Base-by-base conservation (phyloP, 2,888 invertebrate genomes). In the Acanthopleura granulata region DNA sequence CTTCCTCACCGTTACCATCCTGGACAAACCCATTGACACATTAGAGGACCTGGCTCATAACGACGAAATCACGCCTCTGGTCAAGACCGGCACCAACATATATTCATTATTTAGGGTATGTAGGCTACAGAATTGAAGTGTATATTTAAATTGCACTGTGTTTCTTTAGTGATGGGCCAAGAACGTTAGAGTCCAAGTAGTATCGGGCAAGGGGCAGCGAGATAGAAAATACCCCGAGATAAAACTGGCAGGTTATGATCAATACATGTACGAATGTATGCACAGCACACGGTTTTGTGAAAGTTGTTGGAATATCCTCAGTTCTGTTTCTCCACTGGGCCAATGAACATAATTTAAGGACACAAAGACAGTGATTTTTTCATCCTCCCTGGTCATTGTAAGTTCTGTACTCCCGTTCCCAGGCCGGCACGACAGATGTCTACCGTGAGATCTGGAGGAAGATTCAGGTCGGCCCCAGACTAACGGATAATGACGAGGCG, bases 1-100 rank as follows among this genome's bases (percentile, higher is more conserved):
- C 51, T 81, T 80, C 49, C 83, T 84, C 27, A 83, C 83, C 11
- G 80, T 83, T 27, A 78, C 81, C 16, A 78, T 82, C 11, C 74
- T 78, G 14, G 78, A 76, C 57, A 79, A 75, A 30, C 81, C 82
- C 61, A 79, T 84, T 61, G 78, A 81, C 73, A 80, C 76, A 51
- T 74, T 84, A 16, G 62, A 71, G 9, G 78, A 84, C 51, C 77
- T 84, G 50, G 80, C 82, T 14, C 30, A 69, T 14, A 78, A 79
- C 49, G 71, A 75, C 15, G 75, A 77, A 15, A 78, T 83, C 22
- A 74, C 73, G 49, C 84, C 84, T 0, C 73, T 83, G 25, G 78
- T 81, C 30, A 81, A 80, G 61, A 49, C 25, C 0, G 81, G 82
- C 15, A 74, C 81, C 9, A 81, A 81, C 69, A 49, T 80, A 18